A percentile compares a stretch with the other conserved stretches of the same genome.
These are phyloP conservation scores for Polia nebulosa DNA, from an alignment of 2,888 invertebrate species.

Conservation along the genomic window DNA sequence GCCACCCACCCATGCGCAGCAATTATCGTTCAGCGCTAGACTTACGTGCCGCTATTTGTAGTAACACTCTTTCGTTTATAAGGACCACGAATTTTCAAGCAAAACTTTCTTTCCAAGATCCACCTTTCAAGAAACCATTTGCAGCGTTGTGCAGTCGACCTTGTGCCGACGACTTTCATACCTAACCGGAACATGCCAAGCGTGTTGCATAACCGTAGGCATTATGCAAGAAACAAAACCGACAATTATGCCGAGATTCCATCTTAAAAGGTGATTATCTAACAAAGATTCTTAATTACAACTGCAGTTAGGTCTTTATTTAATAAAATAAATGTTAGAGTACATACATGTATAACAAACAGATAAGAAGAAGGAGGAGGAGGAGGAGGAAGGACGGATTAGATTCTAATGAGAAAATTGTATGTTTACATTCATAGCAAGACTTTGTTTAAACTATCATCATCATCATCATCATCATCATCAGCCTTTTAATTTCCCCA, in stretches of 20 bases:
- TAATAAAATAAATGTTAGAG: no score
- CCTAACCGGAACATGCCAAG: conserved; percentile 47
- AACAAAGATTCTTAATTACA: conserved; percentile 11
- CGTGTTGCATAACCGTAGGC: conserved; percentile 43
- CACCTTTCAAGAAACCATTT: not conserved
- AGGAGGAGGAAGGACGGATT: no score
- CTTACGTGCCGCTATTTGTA: no score
- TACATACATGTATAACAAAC: no score
- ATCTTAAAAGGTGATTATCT: conserved; percentile 30
- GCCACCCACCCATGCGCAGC: no score
- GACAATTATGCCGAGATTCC: conserved; percentile 33
- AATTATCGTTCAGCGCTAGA: no score
- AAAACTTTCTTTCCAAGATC: conserved; percentile 22
- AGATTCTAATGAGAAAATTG: no score
- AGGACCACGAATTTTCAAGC: not conserved
- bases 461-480: no score
- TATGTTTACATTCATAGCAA: not conserved
- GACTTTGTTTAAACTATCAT: not conserved
- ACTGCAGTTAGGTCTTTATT: no score
- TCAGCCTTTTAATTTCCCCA: no score
- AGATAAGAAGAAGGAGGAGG: no score
- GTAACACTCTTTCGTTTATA: not conserved
- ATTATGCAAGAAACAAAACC: conserved; percentile 39
- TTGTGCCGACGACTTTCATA: conserved; percentile 43
- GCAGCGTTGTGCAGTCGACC: conserved; percentile 22